Percentiles rank a stretch among this genome's conserved stretches.
phyloP scores from a whole-genome alignment of 2,888 invertebrate genomes.

The Sympetrum striolatum region DNA sequence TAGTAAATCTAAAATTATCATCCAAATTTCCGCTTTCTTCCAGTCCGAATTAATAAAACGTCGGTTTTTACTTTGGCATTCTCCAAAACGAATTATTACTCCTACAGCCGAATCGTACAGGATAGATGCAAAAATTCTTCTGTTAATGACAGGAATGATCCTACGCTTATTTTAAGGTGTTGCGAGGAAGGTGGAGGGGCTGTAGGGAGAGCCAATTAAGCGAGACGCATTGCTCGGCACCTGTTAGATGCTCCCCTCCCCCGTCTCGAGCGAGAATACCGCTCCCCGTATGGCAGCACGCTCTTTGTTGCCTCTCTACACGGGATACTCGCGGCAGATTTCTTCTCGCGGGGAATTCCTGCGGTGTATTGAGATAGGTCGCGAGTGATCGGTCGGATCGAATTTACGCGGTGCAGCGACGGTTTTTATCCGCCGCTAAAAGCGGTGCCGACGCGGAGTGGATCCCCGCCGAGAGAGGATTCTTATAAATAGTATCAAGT shows the following conservation, averaged over 20 bases:
- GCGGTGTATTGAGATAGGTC: conserved; percentile 24
- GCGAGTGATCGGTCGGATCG: background rate
- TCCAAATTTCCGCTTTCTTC: no score
- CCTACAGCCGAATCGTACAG: no score
- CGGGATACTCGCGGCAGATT: background rate
- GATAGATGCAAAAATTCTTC: no score
- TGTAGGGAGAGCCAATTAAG: conserved; percentile 9
- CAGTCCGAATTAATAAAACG: no score
- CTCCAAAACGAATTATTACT: no score
- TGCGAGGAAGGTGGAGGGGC: background rate
- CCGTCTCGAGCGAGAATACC: background rate
- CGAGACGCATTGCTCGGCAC: conserved; percentile 42
- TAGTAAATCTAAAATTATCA: no score
- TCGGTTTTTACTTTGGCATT: no score
- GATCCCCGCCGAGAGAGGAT: background rate
- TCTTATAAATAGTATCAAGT: background rate
- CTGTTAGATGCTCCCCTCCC: conserved; percentile 14
- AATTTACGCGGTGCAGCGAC: background rate
- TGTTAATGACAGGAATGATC: no score
- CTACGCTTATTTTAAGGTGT: no score
- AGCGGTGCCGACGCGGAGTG: background rate
- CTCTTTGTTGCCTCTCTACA: background rate
- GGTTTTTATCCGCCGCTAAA: background rate
- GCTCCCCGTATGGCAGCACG: background rate
- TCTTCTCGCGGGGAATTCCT: background rate